Evolutionary conservation across 2,113 vertebrate species (phyloP), one percentile per base, ranked within the genome.

Genomic region (Dipodomys spectabilis): DNA sequence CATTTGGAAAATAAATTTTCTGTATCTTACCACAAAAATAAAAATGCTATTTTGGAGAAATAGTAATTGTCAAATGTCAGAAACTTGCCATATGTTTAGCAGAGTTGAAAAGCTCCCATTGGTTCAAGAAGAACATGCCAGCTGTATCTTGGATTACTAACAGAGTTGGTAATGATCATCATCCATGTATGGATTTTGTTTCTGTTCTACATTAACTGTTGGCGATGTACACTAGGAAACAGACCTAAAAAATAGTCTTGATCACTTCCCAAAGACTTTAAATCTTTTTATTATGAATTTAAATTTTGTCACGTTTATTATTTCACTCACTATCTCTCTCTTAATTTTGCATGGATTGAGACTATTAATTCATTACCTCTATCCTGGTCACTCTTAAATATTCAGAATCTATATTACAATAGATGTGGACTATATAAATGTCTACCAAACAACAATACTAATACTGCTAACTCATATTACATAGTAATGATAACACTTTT

Each of bases 1-100:
- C 30, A 90, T 90, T 92, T 91, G 32, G 28, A 90, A 95, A 95
- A 91, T 88, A 85, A 68, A 87, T 92, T 74, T 88, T 87, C 86
- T 91, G 65, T 18, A 85, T 91, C 57, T 27, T 78, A 2, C 9
- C 78, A 94, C 12, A 86, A 92, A 93, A 83, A 80, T 86, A 91
- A 94, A 89, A 84, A 75, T 84, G 15, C 11, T 93, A 45, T 86
- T 95, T 92, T 82, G 44, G 91, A 94, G 72, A 39, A 93, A 27
- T 86, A 91, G 23, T 75, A 64, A 88, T 49, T 92, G 27, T 69
- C 80, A 93, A 92, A 75, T 86, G 64, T 90, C 68, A 94, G 60
- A 81, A 86, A 75, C 27, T 49, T 93, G 35, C 12, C 83, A 72
- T 53, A 83, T 93, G 28, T 72, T 80, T 95, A 79, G 44, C 35